These are phyloP conservation scores for Notolabrus celidotus DNA, from an alignment of 2,797 vertebrate species.

Conservation along the genomic window DNA sequence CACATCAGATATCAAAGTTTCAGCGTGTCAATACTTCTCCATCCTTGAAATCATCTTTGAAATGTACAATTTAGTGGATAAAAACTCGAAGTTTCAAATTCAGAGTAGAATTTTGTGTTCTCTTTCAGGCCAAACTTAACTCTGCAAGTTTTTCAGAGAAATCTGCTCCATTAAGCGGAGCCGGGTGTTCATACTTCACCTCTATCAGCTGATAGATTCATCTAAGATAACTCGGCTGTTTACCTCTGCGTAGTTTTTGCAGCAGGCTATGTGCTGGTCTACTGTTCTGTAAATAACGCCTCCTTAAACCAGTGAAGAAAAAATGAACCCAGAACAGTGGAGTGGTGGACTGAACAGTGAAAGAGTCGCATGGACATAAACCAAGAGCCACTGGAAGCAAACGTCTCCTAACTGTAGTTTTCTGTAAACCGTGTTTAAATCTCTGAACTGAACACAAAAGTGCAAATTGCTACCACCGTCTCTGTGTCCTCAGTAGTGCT, in stretches of 20 bases:
- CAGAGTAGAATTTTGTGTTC: constrained; percentile 24
- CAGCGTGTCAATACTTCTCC: constrained; percentile 15
- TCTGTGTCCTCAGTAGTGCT: constrained; percentile 96
- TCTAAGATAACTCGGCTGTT: constrained; percentile 58
- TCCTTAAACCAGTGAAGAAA: constrained; percentile 59
- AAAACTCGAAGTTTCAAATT: constrained; percentile 30
- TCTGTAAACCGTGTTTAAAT: constrained; percentile 94
- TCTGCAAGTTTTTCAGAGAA: constrained; percentile 13
- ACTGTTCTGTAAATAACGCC: constrained; percentile 47
- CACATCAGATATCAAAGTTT: constrained; percentile 22
- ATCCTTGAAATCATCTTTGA: constrained; percentile 30
- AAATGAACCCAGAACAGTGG: constrained; percentile 58
- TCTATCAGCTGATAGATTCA: constrained; percentile 40
- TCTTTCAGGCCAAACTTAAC: constrained; percentile 29
- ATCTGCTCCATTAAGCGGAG: constrained; percentile 48
- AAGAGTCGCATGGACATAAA: constrained; percentile 83
- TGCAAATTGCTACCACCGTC: constrained; percentile 91
- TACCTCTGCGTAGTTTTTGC: constrained; percentile 51
- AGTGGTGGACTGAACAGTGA: constrained; percentile 76
- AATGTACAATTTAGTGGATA: constrained; percentile 49
- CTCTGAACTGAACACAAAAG: constrained; percentile 93
- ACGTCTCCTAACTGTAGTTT: constrained; percentile 85
- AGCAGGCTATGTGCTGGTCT: constrained; percentile 57
- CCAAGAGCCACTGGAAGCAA: constrained; percentile 86
- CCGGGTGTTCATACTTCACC: constrained; percentile 31